Conservation (phyloP, 2,888 invertebrate species). For the Cerastis rubricosa region DNA sequence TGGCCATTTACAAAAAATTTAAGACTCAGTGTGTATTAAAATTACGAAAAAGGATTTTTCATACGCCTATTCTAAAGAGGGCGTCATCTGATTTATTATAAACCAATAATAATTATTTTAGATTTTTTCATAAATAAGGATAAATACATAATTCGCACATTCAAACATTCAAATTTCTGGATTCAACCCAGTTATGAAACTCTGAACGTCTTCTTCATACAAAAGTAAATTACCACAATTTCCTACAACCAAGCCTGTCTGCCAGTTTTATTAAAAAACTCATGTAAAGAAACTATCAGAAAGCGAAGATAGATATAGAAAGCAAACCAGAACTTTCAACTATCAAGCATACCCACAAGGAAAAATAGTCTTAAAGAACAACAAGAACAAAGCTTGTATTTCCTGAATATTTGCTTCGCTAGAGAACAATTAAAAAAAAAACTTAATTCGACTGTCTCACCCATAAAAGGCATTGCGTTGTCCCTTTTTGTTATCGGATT, state of each 20-base stretch:
- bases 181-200: not conserved
- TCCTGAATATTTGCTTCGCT: conserved; percentile 37
- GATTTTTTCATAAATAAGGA: not conserved
- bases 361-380: not conserved
- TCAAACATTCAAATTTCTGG: too few relatives aligned
- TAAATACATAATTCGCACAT: too few relatives aligned
- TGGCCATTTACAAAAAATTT: too few relatives aligned
- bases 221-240: not conserved
- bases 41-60: not conserved
- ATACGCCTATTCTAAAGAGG: not conserved
- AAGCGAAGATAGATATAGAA: too few relatives aligned
- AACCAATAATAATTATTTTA: too few relatives aligned
- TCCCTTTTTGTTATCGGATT: conserved; percentile 40
- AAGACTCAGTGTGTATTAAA: too few relatives aligned
- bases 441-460: conserved; percentile 16
- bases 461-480: conserved; percentile 25
- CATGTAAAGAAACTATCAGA: not conserved
- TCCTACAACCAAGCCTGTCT: not conserved
- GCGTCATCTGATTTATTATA: too few relatives aligned
- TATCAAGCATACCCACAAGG: conserved; percentile 1
- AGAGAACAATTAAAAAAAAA: conserved; percentile 30
- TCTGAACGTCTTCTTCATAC: not conserved
- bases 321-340: conserved; percentile 4
- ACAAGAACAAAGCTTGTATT: conserved; percentile 23
- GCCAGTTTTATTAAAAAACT: not conserved